These are phyloP conservation scores for Stenodema calcarata DNA, from an alignment of 2,888 invertebrate genomes.

Conservation along the genomic window DNA sequence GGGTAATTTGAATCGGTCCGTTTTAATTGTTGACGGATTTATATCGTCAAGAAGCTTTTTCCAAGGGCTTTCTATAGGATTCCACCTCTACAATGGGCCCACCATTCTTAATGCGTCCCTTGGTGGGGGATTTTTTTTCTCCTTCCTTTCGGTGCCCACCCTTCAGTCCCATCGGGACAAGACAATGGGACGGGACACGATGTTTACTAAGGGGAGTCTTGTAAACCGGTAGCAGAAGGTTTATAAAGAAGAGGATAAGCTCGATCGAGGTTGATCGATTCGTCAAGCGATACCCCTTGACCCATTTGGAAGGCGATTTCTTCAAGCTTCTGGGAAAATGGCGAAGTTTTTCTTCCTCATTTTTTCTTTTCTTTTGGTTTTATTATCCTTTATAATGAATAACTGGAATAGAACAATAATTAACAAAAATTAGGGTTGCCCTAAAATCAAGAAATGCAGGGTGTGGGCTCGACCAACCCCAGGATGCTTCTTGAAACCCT, in stretches of 20 bases:
- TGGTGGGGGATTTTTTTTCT: not conserved
- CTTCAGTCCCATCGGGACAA: not conserved
- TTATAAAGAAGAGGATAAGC: not conserved
- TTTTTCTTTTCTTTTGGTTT: too few relatives aligned
- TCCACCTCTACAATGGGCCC: conserved; percentile 28
- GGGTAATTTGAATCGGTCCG: conserved; percentile 46
- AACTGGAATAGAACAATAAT: too few relatives aligned
- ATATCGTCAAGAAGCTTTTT: not conserved
- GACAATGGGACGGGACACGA: conserved; percentile 14
- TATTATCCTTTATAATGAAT: too few relatives aligned
- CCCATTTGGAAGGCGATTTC: not conserved
- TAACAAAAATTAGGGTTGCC: too few relatives aligned
- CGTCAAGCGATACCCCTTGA: conserved; percentile 14
- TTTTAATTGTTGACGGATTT: conserved; percentile 46
- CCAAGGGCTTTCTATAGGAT: conserved; percentile 15
- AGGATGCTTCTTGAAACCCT: too few relatives aligned
- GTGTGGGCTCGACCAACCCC: too few relatives aligned
- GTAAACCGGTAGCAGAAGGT: conserved; percentile 25
- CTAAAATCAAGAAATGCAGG: too few relatives aligned
- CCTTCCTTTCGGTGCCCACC: not conserved
- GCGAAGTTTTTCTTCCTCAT: not conserved
- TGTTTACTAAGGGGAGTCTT: conserved; percentile 12
- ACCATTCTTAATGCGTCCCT: not conserved
- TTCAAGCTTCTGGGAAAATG: not conserved
- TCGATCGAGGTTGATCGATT: not conserved